A percentile compares a stretch with the other conserved stretches of the same genome.
Conservation (phyloP, 2,113 vertebrate species). For the Pseudopipra pipra region DNA sequence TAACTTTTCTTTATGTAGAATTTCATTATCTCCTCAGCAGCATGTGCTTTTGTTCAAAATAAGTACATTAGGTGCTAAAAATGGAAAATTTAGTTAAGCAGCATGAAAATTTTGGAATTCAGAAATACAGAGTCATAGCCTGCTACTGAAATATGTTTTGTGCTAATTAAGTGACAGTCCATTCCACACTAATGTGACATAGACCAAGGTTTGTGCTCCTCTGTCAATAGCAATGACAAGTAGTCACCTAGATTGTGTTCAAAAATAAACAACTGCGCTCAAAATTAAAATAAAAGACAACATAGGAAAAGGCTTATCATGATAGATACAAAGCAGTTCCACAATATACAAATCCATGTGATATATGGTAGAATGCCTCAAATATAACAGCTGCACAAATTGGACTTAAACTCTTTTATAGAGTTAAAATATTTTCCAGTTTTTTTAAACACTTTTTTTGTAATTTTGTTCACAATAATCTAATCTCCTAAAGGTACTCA, state of each 20-base stretch:
- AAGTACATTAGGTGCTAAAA: not conserved
- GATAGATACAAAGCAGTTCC: conserved; percentile 18
- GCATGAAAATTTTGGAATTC: not conserved
- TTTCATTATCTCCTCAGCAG: not conserved
- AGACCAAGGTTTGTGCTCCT: not conserved
- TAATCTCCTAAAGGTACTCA: not conserved
- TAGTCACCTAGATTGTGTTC: not conserved
- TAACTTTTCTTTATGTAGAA: not conserved
- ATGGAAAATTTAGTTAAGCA: not conserved
- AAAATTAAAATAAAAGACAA: conserved; percentile 21
- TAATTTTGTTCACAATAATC: not conserved
- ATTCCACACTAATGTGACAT: not conserved
- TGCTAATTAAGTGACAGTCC: not conserved
- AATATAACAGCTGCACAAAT: not conserved
- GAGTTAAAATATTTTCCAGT: not conserved
- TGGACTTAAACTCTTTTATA: not conserved
- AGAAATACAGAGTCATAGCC: not conserved
- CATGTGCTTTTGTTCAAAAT: not conserved
- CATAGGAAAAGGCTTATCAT: not conserved
- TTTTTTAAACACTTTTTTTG: not conserved
- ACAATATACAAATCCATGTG: not conserved
- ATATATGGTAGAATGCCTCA: not conserved
- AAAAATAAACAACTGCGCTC: not conserved
- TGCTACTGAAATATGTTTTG: not conserved
- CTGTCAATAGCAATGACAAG: not conserved